Evolutionary conservation across 2,888 invertebrate species (phyloP).

Genomic region (Theretra japonica): DNA sequence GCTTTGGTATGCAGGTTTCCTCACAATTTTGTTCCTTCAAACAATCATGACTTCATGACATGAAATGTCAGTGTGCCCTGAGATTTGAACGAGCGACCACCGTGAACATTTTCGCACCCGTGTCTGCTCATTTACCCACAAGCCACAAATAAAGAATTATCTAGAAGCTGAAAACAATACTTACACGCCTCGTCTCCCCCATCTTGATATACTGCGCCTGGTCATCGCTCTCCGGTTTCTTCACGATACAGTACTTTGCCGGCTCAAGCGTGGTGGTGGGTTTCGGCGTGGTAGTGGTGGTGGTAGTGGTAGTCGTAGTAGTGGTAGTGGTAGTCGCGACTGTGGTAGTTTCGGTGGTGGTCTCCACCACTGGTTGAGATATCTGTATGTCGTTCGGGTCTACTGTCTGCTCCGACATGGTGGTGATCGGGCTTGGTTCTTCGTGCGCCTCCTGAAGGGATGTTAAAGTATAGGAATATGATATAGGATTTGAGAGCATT

Average conservation of each 20-base stretch:
- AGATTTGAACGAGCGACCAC: too few relatives aligned
- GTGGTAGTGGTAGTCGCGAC: conserved; percentile 59
- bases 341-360: conserved; percentile 66
- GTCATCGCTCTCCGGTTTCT: conserved; percentile 92
- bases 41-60: too few relatives aligned
- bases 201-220: conserved; percentile 91
- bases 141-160: too few relatives aligned
- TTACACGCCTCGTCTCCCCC: conserved; percentile 93
- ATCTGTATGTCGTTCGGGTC: conserved; percentile 75
- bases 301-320: conserved; percentile 70
- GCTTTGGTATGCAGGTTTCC: too few relatives aligned
- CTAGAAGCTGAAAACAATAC: conserved; percentile 44
- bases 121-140: too few relatives aligned
- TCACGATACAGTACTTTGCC: conserved; percentile 91
- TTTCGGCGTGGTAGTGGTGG: conserved; percentile 80
- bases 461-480: neutral
- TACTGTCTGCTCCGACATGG: conserved; percentile 77
- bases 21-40: too few relatives aligned
- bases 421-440: conserved; percentile 71
- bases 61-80: too few relatives aligned
- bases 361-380: conserved; percentile 71
- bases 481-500: neutral
- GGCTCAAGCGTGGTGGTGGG: conserved; percentile 86
- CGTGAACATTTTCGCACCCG: too few relatives aligned
- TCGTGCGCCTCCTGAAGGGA: conserved; percentile 66